These are phyloP conservation scores for Hypomecis punctinalis DNA, from an alignment of 2,888 invertebrate species.

Conservation along the genomic window DNA sequence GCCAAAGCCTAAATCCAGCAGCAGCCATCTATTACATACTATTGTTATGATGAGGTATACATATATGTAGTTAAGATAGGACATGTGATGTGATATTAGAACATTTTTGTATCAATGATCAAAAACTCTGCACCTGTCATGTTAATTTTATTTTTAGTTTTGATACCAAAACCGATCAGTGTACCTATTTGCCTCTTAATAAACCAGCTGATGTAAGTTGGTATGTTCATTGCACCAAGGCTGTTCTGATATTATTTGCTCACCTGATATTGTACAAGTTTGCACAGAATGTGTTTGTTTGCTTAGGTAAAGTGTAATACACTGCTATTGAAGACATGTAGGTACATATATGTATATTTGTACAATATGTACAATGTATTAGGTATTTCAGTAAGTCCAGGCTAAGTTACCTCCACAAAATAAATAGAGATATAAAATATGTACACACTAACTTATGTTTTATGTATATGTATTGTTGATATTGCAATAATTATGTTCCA, in stretches of 20 bases:
- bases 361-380: neutral
- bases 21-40: too few species aligned
- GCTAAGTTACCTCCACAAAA: too few species aligned
- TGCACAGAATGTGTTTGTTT: constrained; percentile 13
- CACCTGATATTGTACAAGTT: constrained; percentile 13
- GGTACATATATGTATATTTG: neutral
- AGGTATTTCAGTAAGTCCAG: too few species aligned
- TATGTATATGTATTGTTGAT: too few species aligned
- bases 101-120: too few species aligned
- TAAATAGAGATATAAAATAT: too few species aligned
- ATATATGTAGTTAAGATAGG: too few species aligned
- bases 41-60: too few species aligned
- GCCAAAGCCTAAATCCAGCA: too few species aligned
- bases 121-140: neutral
- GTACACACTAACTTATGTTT: too few species aligned
- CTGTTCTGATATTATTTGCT: constrained; percentile 17
- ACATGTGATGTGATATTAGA: too few species aligned
- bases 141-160: neutral
- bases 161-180: neutral
- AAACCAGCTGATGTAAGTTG: constrained; percentile 47
- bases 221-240: constrained; percentile 25
- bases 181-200: constrained; percentile 7
- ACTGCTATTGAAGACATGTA: neutral
- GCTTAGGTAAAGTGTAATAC: neutral
- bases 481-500: too few species aligned